phyloP scores from a whole-genome alignment of 1,140 invertebrate genomes.

The Vanessa atalanta region DNA sequence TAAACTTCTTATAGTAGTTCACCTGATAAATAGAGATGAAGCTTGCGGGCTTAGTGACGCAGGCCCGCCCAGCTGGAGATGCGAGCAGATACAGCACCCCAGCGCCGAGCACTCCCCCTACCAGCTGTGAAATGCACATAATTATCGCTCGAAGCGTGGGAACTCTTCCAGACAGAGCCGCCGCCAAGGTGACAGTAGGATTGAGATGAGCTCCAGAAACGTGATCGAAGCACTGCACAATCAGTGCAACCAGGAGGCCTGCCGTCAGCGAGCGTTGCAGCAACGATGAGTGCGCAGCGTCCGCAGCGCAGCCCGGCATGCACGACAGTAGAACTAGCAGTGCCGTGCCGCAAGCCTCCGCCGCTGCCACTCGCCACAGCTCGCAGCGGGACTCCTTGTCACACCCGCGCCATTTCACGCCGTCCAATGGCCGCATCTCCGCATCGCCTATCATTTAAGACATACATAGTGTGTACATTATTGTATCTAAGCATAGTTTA shows the following conservation, averaged over 20 bases:
- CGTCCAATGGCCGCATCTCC: constrained; percentile 24
- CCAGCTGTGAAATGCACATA: constrained; percentile 42
- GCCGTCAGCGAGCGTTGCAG: constrained; percentile 43
- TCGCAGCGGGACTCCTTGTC: constrained; percentile 6
- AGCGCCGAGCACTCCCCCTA: constrained; percentile 39
- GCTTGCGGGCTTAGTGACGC: constrained; percentile 47
- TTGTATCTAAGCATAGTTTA: no score
- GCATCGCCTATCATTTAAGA: constrained; percentile 6
- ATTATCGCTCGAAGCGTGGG: constrained; percentile 25
- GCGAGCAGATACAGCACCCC: constrained; percentile 37
- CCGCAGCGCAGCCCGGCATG: constrained; percentile 34
- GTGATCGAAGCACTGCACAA: constrained; percentile 61
- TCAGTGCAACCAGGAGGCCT: constrained; percentile 49
- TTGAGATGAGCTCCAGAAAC: constrained; percentile 60
- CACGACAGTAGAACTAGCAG: constrained; percentile 57
- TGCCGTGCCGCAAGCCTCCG: constrained; percentile 50
- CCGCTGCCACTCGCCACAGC: constrained; percentile 42
- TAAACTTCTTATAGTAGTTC: background rate
- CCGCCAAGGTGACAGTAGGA: constrained; percentile 61
- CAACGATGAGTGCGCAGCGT: constrained; percentile 9
- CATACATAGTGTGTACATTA: background rate
- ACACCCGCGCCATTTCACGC: constrained; percentile 6
- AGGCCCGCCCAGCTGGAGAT: constrained; percentile 24
- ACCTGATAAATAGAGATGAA: constrained; percentile 42
- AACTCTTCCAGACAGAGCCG: constrained; percentile 46